Evolutionary conservation across 2,888 invertebrate species (phyloP).

Genomic region (Drosophila mimetica): DNA sequence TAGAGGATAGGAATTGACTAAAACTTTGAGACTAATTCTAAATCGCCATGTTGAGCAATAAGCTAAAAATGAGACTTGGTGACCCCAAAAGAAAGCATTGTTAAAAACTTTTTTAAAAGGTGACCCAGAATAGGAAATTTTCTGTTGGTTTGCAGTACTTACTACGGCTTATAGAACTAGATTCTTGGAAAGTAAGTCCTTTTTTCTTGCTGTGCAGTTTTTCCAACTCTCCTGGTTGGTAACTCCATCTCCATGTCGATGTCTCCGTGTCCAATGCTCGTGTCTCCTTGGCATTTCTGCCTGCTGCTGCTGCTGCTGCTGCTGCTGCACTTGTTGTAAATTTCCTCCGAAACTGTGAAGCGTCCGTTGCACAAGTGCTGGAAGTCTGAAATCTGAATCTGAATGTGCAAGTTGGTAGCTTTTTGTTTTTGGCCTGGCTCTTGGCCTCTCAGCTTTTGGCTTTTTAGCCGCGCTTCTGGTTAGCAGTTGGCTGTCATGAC

Average conservation of each 20-base stretch:
- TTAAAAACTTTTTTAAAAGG: no score
- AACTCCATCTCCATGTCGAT: constrained; percentile 31
- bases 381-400: constrained; percentile 31
- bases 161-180: no score
- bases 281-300: constrained; percentile 70
- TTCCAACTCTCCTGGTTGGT: constrained; percentile 8
- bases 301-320: constrained; percentile 44
- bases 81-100: no score
- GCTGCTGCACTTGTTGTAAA: constrained; percentile 76
- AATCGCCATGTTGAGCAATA: no score
- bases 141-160: no score
- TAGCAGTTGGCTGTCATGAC: constrained; percentile 57
- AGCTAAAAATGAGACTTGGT: no score
- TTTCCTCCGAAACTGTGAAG: constrained; percentile 74
- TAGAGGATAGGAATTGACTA: no score
- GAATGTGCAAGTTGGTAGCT: constrained; percentile 34
- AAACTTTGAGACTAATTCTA: no score
- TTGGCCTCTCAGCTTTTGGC: constrained; percentile 9
- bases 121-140: no score
- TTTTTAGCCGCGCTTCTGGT: constrained; percentile 41
- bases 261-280: constrained; percentile 27
- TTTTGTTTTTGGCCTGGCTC: constrained; percentile 1
- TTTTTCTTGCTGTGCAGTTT: constrained; percentile 21
- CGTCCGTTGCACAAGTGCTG: constrained; percentile 62
- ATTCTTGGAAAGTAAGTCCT: no score